phyloP scores from a whole-genome alignment of 2,888 invertebrate genomes.

The Phanerotoma sp. region DNA sequence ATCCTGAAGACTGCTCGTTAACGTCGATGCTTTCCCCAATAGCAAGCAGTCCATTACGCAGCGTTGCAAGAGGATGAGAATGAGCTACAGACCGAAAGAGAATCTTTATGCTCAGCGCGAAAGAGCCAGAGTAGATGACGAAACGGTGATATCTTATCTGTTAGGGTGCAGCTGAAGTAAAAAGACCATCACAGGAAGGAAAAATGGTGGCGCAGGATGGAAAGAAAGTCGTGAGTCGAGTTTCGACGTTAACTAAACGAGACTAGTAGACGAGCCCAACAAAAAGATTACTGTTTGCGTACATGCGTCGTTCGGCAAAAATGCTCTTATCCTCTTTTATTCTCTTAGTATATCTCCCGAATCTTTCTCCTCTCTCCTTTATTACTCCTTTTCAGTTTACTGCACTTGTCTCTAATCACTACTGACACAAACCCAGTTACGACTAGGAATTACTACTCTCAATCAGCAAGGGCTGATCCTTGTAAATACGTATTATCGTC shows the following conservation, averaged over 20 bases:
- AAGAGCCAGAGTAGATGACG: conserved; percentile 32
- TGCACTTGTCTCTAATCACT: neutral
- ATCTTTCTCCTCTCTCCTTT: neutral
- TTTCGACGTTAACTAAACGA: conserved; percentile 51
- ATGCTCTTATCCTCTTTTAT: neutral
- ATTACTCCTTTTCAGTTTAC: conserved; percentile 9
- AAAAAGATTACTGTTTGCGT: conserved; percentile 30
- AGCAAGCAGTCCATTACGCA: conserved; percentile 12
- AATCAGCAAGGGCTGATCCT: neutral
- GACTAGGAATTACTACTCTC: neutral
- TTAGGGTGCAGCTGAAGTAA: conserved; percentile 36
- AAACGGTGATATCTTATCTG: conserved; percentile 38
- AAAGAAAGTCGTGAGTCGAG: conserved; percentile 4
- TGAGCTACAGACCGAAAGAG: conserved; percentile 13
- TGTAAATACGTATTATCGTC: neutral
- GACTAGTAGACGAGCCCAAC: conserved; percentile 46
- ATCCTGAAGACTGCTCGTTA: conserved; percentile 27
- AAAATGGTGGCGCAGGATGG: conserved; percentile 31
- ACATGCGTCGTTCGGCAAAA: conserved; percentile 24
- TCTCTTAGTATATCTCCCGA: neutral
- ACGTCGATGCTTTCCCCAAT: conserved; percentile 18
- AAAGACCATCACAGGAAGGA: conserved; percentile 32
- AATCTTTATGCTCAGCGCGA: conserved; percentile 18
- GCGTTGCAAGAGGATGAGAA: conserved; percentile 7
- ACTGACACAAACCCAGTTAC: too few relatives aligned